Evolutionary conservation across 2,113 vertebrate species (phyloP).

Genomic region (Nycticebus coucang): DNA sequence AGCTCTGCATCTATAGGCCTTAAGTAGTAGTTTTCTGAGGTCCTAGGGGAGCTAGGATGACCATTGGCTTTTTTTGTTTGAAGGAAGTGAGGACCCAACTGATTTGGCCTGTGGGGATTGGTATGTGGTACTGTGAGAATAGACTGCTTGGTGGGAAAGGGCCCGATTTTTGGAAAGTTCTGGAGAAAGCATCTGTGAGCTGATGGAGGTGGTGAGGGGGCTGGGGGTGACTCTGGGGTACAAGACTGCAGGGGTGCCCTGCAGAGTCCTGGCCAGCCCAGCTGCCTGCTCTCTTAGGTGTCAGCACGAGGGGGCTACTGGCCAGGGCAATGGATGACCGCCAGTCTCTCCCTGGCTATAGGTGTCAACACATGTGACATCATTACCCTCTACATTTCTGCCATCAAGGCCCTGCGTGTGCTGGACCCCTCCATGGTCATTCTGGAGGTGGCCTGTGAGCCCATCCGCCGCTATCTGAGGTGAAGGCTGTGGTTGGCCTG

Average conservation of each 20-base stretch:
- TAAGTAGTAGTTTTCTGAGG: background rate
- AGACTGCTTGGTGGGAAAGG: too few species aligned
- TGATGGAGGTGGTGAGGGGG: rapidly evolving
- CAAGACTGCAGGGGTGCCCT: rapidly evolving
- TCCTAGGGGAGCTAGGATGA: background rate
- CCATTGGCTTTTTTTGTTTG: background rate
- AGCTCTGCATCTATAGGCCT: background rate
- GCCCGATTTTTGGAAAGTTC: background rate
- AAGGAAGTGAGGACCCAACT: background rate
- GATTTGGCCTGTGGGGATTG: background rate
- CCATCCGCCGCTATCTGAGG: conserved; percentile 97
- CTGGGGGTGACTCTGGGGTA: background rate
- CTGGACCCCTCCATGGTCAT: conserved; percentile 98
- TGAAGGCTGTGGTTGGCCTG: background rate
- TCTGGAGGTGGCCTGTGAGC: conserved; percentile 96
- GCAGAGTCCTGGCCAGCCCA: rapidly evolving
- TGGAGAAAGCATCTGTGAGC: background rate
- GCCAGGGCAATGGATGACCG: rapidly evolving
- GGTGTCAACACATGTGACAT: conserved; percentile 98
- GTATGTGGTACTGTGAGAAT: too few species aligned
- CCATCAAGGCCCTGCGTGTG: conserved; percentile 96
- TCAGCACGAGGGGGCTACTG: background rate
- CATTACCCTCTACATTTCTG: conserved; percentile 97
- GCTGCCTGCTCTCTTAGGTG: background rate
- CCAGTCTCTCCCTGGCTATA: conserved; percentile 45